phyloP scores from a whole-genome alignment of 2,797 vertebrate species.

The Pangasius djambal region DNA sequence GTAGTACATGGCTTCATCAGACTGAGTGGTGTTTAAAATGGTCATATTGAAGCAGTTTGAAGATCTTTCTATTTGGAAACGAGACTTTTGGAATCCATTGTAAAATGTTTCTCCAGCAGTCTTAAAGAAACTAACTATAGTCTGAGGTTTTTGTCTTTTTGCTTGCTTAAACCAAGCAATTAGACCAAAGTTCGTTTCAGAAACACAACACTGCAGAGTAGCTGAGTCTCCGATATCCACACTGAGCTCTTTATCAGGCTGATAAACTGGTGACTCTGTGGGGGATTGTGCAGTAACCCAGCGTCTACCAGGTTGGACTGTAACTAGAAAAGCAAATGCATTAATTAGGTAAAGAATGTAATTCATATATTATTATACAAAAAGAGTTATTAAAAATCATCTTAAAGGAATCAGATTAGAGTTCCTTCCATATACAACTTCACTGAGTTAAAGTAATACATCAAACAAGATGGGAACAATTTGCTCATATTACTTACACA shows the following conservation, averaged over 20 bases:
- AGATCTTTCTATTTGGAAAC: background rate
- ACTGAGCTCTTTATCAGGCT: slow-evolving; percentile 6
- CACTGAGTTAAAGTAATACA: background rate
- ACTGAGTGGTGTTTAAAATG: background rate
- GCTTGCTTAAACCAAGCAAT: background rate
- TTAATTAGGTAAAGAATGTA: background rate
- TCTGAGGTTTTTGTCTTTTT: background rate
- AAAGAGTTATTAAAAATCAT: background rate
- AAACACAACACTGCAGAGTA: background rate
- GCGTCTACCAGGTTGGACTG: background rate
- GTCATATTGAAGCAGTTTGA: background rate
- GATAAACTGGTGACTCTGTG: background rate
- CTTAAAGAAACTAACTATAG: background rate
- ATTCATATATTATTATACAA: background rate
- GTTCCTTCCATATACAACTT: background rate
- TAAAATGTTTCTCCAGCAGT: background rate
- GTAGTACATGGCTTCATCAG: slow-evolving; percentile 21
- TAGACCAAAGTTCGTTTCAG: accelerated
- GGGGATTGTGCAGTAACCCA: background rate
- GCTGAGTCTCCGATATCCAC: background rate
- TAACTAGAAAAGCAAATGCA: background rate
- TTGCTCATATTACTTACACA: background rate
- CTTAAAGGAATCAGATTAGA: background rate
- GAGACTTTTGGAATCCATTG: background rate
- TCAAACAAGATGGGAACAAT: background rate